Percentiles rank a stretch among this genome's conserved stretches.
These are phyloP conservation scores for Lytechinus variegatus DNA, from an alignment of 35 echinoderm and acorn worm species.

Conservation along the genomic window DNA sequence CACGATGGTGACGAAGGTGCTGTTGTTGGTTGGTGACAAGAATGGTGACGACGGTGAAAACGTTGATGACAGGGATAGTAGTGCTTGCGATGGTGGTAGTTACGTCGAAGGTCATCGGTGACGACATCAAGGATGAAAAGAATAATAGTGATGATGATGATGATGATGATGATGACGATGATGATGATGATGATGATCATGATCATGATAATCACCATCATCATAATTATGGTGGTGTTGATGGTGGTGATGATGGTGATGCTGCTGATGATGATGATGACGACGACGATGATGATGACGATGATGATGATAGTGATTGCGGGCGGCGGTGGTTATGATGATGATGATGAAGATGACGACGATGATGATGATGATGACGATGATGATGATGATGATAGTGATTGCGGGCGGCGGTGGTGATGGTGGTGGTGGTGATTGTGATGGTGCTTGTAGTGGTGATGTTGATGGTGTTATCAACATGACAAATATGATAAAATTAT, in stretches of 20 bases:
- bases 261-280: not conserved
- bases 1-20: not conserved
- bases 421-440: not conserved
- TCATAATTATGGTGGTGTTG: not conserved
- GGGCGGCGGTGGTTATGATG: not conserved
- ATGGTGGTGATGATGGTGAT: not conserved
- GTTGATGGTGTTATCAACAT: too few species aligned
- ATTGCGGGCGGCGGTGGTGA: not conserved
- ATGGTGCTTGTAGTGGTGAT: not conserved
- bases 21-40: not conserved
- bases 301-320: too few species aligned
- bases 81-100: not conserved
- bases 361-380: not conserved
- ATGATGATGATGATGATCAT: not conserved
- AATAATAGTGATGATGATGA: not conserved
- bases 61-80: not conserved
- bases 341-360: not conserved
- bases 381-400: not conserved
- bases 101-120: not conserved
- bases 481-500: too few species aligned
- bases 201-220: too few species aligned
- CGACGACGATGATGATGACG: not conserved
- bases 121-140: not conserved
- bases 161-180: not conserved
- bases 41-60: not conserved